Evolutionary conservation across 1,140 invertebrate genomes (phyloP).

Genomic region (Drosophila kikkawai): DNA sequence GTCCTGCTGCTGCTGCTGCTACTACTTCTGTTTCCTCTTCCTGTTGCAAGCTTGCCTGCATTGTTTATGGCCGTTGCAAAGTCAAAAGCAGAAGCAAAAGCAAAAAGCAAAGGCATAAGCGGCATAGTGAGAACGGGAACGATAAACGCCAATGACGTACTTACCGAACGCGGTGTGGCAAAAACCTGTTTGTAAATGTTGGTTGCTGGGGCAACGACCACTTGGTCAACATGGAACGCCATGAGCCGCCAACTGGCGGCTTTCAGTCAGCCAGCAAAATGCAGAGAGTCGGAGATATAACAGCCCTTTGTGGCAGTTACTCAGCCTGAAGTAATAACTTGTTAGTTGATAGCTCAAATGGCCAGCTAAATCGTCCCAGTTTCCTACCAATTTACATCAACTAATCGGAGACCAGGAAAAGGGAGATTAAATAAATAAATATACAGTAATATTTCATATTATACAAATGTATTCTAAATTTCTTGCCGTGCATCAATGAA

Average conservation of each 20-base stretch:
- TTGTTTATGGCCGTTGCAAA: slow-evolving; percentile 59
- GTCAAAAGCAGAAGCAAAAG: slow-evolving; percentile 33
- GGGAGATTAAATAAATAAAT: not conserved
- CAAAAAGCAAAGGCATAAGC: slow-evolving; percentile 12
- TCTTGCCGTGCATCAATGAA: slow-evolving; percentile 2
- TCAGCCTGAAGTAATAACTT: slow-evolving; percentile 60
- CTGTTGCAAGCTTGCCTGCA: slow-evolving; percentile 44
- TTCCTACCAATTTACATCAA: slow-evolving; percentile 13
- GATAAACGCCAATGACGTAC: slow-evolving; percentile 58
- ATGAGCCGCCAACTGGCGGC: slow-evolving; percentile 34
- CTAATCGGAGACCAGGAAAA: slow-evolving; percentile 46
- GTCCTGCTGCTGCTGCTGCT: slow-evolving; percentile 41
- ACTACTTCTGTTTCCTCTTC: slow-evolving; percentile 35
- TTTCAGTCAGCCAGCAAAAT: slow-evolving; percentile 42
- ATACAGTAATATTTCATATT: not conserved
- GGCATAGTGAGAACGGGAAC: slow-evolving; percentile 22
- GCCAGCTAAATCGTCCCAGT: slow-evolving; percentile 24
- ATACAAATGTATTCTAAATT: not conserved
- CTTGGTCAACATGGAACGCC: slow-evolving; percentile 59
- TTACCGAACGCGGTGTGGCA: slow-evolving; percentile 10
- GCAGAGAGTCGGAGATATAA: not conserved
- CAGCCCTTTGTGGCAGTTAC: slow-evolving; percentile 29
- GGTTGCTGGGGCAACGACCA: slow-evolving; percentile 82
- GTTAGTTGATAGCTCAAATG: slow-evolving; percentile 54
- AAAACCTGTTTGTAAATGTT: slow-evolving; percentile 79